A percentile compares a stretch with the other conserved stretches of the same genome.
Evolutionary conservation across 53 echinoderm and acorn worm genomes (phyloP).

Genomic region (Glandiceps talaboti): DNA sequence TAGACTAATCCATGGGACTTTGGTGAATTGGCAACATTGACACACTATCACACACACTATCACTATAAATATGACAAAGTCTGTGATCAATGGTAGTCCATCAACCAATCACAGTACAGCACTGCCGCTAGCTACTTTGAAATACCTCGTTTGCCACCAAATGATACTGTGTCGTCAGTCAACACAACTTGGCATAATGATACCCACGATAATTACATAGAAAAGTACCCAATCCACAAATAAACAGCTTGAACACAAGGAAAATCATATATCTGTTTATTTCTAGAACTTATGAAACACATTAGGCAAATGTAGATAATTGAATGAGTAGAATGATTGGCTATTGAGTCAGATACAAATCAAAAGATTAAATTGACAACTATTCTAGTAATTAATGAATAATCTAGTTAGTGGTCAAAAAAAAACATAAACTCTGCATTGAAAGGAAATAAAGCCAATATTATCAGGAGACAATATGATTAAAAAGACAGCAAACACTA

Average conservation of each 20-base stretch:
- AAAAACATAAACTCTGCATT: too few species aligned
- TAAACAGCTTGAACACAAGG: neutral
- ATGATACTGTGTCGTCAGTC: neutral
- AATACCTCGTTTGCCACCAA: neutral
- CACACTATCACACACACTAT: neutral
- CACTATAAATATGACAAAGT: neutral
- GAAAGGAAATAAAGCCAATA: too few species aligned
- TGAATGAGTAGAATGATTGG: neutral
- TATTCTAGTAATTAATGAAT: neutral
- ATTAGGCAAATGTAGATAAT: neutral
- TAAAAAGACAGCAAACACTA: too few species aligned
- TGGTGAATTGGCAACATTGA: neutral
- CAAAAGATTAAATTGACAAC: neutral
- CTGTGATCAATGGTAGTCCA: neutral
- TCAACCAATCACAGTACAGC: neutral
- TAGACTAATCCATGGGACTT: neutral
- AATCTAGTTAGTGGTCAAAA: neutral
- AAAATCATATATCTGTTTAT: neutral
- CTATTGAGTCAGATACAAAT: neutral
- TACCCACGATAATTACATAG: neutral
- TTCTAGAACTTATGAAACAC: neutral
- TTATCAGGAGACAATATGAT: too few species aligned
- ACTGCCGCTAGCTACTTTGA: neutral
- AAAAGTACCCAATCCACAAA: neutral
- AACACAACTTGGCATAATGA: neutral